Percentiles rank a stretch among this genome's conserved stretches.
Evolutionary conservation across 2,888 invertebrate species (phyloP).

Genomic region (Lumbricus terrestris): DNA sequence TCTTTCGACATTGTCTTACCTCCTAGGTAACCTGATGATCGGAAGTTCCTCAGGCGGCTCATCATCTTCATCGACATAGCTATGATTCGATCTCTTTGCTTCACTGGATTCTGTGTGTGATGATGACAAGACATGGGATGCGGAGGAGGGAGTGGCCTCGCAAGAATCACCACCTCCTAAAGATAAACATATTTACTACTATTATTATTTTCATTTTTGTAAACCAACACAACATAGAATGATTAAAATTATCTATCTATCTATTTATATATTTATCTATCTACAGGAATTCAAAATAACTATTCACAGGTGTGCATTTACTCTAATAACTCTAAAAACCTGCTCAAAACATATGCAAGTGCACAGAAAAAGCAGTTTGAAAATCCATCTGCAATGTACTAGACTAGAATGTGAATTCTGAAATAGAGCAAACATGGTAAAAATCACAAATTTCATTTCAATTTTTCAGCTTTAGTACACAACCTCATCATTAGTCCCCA

Average conservation of each 20-base stretch:
- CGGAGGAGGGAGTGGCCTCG: background rate
- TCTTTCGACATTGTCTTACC: background rate
- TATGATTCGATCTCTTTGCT: background rate
- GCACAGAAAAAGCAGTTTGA: no score
- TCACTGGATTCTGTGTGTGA: background rate
- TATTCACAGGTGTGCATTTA: no score
- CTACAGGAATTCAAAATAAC: no score
- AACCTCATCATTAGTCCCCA: background rate
- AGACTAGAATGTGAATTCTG: background rate
- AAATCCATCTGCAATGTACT: background rate
- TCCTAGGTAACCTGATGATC: conserved; percentile 4
- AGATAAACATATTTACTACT: background rate
- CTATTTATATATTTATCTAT: no score
- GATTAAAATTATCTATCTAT: no score
- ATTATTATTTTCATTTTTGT: background rate
- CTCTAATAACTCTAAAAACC: no score
- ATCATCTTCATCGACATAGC: conserved; percentile 32
- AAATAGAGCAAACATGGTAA: background rate
- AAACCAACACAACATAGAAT: no score
- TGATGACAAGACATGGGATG: background rate
- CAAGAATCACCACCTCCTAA: background rate
- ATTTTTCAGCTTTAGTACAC: no score
- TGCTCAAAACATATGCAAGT: no score
- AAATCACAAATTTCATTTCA: background rate
- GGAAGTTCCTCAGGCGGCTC: conserved; percentile 39